Evolutionary conservation across 2,888 invertebrate genomes (phyloP).

Genomic region (Mimachlamys varia): DNA sequence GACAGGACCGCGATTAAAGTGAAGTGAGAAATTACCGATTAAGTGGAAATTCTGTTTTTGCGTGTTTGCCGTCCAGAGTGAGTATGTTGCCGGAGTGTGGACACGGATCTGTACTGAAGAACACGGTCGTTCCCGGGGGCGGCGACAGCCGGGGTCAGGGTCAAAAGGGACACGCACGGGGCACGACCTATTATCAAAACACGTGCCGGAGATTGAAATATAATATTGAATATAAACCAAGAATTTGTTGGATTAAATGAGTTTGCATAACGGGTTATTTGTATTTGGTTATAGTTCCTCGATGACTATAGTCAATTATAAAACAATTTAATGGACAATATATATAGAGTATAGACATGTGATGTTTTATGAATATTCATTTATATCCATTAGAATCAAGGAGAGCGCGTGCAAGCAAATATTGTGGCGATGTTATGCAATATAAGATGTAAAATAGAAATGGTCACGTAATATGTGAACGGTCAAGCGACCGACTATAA

Average conservation of each 20-base stretch:
- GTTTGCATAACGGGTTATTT: not conserved
- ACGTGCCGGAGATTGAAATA: constrained; percentile 8
- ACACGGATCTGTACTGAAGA: not conserved
- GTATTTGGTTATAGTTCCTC: not conserved
- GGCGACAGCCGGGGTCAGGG: not conserved
- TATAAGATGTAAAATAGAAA: constrained; percentile 12
- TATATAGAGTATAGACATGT: constrained; percentile 18
- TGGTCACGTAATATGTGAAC: not conserved
- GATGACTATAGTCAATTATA: not conserved
- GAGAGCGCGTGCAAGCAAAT: not conserved
- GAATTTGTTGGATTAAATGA: not conserved
- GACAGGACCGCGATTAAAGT: constrained; percentile 14
- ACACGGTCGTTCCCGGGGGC: not conserved
- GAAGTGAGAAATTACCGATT: constrained; percentile 34
- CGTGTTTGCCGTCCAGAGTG: constrained; percentile 3
- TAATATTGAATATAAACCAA: not conserved
- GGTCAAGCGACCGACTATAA: not conserved
- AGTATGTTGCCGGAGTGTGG: not conserved
- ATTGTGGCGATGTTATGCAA: constrained; percentile 13
- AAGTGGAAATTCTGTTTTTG: constrained; percentile 16
- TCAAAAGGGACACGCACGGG: not conserved
- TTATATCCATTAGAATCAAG: not conserved
- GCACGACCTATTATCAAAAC: not conserved
- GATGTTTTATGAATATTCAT: constrained; percentile 26
- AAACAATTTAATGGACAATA: not conserved